A percentile compares a stretch with the other conserved stretches of the same genome.
phyloP scores from a whole-genome alignment of 2,797 vertebrate species.

The Thamnophis elegans region DNA sequence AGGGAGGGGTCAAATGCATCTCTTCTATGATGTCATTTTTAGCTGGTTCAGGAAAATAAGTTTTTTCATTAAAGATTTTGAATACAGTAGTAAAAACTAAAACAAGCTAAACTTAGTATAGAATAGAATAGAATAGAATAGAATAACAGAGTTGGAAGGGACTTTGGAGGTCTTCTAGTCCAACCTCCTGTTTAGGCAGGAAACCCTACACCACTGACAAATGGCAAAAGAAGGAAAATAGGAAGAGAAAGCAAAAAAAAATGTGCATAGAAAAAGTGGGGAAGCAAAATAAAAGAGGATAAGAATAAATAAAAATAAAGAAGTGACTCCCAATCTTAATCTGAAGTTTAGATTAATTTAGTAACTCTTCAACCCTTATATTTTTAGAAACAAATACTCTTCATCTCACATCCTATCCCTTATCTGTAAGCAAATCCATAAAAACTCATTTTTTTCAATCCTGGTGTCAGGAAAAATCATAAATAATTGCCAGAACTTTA shows the following conservation, averaged over 20 bases:
- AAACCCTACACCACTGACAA: too few species aligned
- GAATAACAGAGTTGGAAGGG: too few species aligned
- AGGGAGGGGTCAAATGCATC: neutral
- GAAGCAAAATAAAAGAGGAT: neutral
- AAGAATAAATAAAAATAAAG: neutral
- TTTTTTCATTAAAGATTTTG: neutral
- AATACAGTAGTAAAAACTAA: neutral
- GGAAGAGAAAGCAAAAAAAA: neutral
- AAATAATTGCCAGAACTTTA: neutral
- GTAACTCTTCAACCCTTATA: neutral
- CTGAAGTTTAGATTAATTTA: neutral
- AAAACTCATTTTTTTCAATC: neutral
- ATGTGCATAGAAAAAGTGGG: neutral
- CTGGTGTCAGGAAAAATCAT: neutral
- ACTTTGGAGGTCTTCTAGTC: too few species aligned
- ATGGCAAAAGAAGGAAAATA: neutral
- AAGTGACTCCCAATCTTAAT: neutral
- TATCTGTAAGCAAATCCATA: neutral
- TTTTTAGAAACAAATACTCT: neutral
- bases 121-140: too few species aligned
- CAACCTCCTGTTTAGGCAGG: too few species aligned
- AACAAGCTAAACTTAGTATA: neutral
- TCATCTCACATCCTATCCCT: neutral
- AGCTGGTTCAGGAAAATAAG: neutral
- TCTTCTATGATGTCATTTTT: neutral